These are phyloP conservation scores for Furcifer pardalis DNA, from an alignment of 2,797 vertebrate species.

Conservation along the genomic window DNA sequence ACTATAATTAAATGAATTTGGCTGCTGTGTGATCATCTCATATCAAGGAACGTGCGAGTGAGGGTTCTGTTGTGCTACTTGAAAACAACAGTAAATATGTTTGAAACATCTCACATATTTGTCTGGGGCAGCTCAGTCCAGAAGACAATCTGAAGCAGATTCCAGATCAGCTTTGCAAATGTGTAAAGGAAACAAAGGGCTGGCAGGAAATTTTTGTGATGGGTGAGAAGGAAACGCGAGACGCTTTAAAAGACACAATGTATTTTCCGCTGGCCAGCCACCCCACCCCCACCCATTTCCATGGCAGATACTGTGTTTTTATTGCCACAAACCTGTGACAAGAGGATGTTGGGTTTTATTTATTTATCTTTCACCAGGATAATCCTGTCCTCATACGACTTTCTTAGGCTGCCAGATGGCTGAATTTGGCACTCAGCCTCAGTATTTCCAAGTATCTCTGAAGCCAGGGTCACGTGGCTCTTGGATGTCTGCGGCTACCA, in stretches of 20 bases:
- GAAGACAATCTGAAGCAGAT: conserved; percentile 22
- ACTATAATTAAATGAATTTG: too few relatives aligned
- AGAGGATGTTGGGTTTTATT: conserved; percentile 74
- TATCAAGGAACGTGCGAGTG: neutral
- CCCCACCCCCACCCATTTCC: conserved; percentile 2
- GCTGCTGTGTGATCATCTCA: too few relatives aligned
- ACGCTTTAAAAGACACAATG: conserved; percentile 72
- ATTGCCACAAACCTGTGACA: conserved; percentile 70
- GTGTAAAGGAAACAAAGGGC: conserved; percentile 71
- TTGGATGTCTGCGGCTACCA: neutral
- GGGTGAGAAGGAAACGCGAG: conserved; percentile 72
- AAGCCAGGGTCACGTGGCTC: neutral
- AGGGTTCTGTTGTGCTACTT: neutral
- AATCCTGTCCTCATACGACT: conserved; percentile 53
- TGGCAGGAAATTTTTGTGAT: conserved; percentile 75
- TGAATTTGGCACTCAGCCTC: conserved; percentile 1
- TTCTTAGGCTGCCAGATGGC: conserved; percentile 60
- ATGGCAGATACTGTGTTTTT: conserved; percentile 71
- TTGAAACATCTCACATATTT: neutral
- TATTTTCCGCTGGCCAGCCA: conserved; percentile 66
- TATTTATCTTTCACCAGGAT: conserved; percentile 74
- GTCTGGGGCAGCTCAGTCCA: conserved; percentile 44
- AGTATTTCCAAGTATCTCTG: neutral
- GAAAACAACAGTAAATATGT: conserved; percentile 1
- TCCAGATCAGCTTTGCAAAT: conserved; percentile 53